A percentile compares a stretch with the other conserved stretches of the same genome.
These are phyloP conservation scores for Elysia chlorotica DNA, from an alignment of 1,140 invertebrate species.

Conservation along the genomic window DNA sequence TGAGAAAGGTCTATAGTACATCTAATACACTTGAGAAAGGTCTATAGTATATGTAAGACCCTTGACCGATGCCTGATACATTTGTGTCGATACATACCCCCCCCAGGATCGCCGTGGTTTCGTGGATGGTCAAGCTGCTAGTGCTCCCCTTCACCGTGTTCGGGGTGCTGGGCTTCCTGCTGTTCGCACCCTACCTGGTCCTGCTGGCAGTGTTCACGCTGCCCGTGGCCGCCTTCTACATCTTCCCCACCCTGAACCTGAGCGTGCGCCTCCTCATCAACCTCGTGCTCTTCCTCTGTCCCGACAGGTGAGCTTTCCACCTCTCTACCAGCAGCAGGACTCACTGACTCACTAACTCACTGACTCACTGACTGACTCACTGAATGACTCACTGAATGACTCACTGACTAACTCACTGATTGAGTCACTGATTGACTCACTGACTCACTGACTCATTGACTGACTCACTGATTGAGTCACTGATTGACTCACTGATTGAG, in stretches of 20 bases:
- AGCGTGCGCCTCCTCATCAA: constrained; percentile 29
- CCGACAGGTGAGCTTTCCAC: constrained; percentile 19
- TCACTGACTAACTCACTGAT: no score
- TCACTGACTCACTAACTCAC: no score
- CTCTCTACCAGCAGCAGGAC: no score
- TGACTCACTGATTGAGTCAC: no score
- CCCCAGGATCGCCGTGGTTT: constrained; percentile 9
- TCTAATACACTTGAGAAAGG: not conserved
- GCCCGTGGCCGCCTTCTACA: constrained; percentile 35
- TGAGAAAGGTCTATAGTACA: no score
- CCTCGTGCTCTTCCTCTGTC: constrained; percentile 35
- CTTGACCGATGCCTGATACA: not conserved
- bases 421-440: no score
- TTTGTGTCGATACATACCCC: not conserved
- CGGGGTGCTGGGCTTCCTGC: constrained; percentile 34
- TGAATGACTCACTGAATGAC: no score
- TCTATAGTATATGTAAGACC: not conserved
- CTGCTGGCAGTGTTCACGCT: constrained; percentile 31
- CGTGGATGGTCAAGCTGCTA: constrained; percentile 12
- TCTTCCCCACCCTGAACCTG: constrained; percentile 32
- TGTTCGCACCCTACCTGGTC: constrained; percentile 29
- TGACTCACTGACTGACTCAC: no score
- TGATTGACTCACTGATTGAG: no score
- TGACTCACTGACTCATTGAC: no score
- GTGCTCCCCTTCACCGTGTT: constrained; percentile 24